A percentile compares a stretch with the other conserved stretches of the same genome.
Conservation (phyloP, 2,888 invertebrate species). For the Ferrisia virgata region DNA sequence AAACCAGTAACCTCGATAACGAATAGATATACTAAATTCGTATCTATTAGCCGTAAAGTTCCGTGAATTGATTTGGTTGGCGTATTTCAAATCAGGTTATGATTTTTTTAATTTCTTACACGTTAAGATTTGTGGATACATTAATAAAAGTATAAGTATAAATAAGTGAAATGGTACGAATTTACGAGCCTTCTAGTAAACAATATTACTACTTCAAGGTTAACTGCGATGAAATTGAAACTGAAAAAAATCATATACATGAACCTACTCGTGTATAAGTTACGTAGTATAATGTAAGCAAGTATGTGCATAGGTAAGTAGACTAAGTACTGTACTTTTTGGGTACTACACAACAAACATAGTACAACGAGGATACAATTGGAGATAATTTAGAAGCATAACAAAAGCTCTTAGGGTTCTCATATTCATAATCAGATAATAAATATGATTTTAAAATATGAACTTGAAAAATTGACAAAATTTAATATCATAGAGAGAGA, state of each 20-base stretch:
- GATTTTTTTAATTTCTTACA: background rate
- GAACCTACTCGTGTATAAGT: background rate
- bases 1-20: constrained; percentile 7
- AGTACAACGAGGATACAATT: no score
- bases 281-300: no score
- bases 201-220: background rate
- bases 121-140: background rate
- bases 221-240: background rate
- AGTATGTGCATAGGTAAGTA: no score
- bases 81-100: background rate
- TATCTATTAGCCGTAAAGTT: background rate
- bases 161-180: background rate
- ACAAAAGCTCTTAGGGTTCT: background rate
- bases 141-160: background rate
- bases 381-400: background rate
- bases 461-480: background rate
- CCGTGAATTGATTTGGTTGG: background rate
- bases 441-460: background rate
- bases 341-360: no score
- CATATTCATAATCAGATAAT: background rate
- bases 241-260: background rate
- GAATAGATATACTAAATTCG: background rate
- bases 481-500: background rate
- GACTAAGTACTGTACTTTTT: no score
- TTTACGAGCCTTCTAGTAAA: background rate